Conservation (phyloP, 2,797 vertebrate genomes). For the Acestrorhynchus altus region DNA sequence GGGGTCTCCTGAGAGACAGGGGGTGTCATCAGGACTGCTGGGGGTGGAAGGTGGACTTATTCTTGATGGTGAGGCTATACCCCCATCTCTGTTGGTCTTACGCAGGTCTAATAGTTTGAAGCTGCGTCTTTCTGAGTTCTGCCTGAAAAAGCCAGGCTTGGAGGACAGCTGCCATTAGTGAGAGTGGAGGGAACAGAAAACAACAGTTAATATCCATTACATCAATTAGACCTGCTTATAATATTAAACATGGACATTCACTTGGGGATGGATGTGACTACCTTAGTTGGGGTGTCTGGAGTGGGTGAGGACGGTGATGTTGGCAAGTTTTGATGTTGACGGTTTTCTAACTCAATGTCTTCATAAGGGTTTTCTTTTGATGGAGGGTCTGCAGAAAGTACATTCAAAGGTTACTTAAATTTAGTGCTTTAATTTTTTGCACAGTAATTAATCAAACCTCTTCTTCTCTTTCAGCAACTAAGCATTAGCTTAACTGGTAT, state of each 20-base stretch:
- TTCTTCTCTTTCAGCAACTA: no score
- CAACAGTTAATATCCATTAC: no score
- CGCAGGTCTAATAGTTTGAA: constrained; percentile 91
- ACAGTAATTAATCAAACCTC: background rate
- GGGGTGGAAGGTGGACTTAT: constrained; percentile 95
- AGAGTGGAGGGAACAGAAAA: background rate
- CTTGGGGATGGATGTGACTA: constrained; percentile 60
- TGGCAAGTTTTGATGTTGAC: constrained; percentile 79
- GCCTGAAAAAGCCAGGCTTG: constrained; percentile 86
- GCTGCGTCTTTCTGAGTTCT: constrained; percentile 90
- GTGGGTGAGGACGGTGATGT: constrained; percentile 82
- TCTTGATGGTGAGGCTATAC: constrained; percentile 85
- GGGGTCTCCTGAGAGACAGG: constrained; percentile 90
- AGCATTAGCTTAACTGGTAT: constrained; percentile 35
- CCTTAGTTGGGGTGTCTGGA: constrained; percentile 88
- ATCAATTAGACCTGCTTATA: no score
- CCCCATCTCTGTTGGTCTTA: constrained; percentile 86
- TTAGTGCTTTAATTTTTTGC: background rate
- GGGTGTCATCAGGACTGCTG: constrained; percentile 95
- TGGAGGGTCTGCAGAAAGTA: constrained; percentile 81
- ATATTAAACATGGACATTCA: background rate
- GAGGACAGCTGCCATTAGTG: constrained; percentile 66
- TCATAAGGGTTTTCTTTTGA: constrained; percentile 98
- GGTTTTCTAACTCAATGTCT: constrained; percentile 92
- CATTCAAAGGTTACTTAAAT: background rate